Percentiles rank a stretch among this genome's conserved stretches.
phyloP scores from a whole-genome alignment of 30 jellyfish, hydroid and myxozoan genomes.

The Aurelia aurita complex sp. Pacific region DNA sequence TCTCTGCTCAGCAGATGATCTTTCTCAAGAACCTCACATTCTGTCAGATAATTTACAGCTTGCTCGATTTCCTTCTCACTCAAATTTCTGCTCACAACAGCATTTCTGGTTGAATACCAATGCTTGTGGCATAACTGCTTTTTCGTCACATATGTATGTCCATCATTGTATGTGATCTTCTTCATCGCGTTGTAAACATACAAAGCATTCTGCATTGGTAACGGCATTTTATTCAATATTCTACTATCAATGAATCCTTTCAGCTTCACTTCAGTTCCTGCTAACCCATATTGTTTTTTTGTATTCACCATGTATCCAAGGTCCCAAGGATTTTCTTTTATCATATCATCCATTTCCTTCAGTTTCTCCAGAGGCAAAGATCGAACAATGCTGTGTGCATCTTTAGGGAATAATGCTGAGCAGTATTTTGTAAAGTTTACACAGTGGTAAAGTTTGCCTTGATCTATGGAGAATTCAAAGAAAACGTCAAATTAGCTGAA shows the following conservation, averaged over 20 bases:
- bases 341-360: neutral
- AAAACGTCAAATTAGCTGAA: too few species aligned
- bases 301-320: conserved; percentile 26
- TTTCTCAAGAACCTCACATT: conserved; percentile 3
- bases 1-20: conserved; percentile 20
- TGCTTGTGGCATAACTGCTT: neutral
- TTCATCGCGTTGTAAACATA: conserved; percentile 35
- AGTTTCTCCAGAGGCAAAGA: neutral
- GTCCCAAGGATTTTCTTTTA: conserved; percentile 16
- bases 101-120: conserved; percentile 9
- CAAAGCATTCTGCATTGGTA: conserved; percentile 26
- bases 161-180: conserved; percentile 6
- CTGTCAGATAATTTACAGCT: conserved; percentile 10
- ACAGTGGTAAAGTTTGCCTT: conserved; percentile 27
- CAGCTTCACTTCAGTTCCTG: conserved; percentile 29
- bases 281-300: neutral
- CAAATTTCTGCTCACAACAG: neutral
- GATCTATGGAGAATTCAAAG: neutral
- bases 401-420: conserved; percentile 33
- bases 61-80: neutral
- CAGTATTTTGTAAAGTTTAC: conserved; percentile 3
- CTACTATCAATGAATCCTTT: conserved; percentile 25
- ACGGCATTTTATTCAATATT: conserved; percentile 12
- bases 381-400: neutral
- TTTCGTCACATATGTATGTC: conserved; percentile 23